These are phyloP conservation scores for Cynoglossus semilaevis DNA, from an alignment of 2,113 vertebrate species.

Conservation along the genomic window DNA sequence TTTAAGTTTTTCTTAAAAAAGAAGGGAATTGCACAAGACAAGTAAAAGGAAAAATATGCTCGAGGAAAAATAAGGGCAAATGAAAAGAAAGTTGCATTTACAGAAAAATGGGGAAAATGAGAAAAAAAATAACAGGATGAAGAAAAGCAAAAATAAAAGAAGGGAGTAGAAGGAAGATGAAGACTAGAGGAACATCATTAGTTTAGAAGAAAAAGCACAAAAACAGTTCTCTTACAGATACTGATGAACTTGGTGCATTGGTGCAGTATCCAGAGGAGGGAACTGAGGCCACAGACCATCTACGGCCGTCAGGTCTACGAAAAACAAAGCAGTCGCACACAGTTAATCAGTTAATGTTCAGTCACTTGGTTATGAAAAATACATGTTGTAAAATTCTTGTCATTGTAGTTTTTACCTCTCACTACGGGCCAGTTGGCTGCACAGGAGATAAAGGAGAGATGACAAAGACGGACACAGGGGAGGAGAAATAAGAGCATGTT, in stretches of 20 bases:
- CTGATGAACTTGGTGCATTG: constrained; percentile 92
- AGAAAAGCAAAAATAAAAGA: too few species aligned
- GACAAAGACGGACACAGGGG: constrained; percentile 15
- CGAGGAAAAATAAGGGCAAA: too few species aligned
- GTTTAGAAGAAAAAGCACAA: not conserved
- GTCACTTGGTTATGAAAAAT: too few species aligned
- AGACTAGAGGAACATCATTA: not conserved
- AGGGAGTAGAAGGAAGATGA: too few species aligned
- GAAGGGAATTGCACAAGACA: too few species aligned
- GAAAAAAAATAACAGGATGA: too few species aligned
- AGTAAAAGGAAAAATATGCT: too few species aligned
- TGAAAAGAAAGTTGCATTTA: too few species aligned
- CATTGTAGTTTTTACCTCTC: constrained; percentile 62
- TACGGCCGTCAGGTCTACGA: constrained; percentile 86
- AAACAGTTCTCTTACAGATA: constrained; percentile 81
- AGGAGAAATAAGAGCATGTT: constrained; percentile 32
- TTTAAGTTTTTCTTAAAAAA: too few species aligned
- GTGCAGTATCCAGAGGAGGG: constrained; percentile 96
- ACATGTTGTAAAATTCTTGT: too few species aligned
- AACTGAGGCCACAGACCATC: constrained; percentile 93
- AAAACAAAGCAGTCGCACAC: constrained; percentile 23
- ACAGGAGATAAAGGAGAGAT: constrained; percentile 3
- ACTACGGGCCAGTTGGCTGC: constrained; percentile 68
- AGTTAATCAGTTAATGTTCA: constrained; percentile 3
- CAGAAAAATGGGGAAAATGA: too few species aligned